phyloP scores from a whole-genome alignment of 2,888 invertebrate species.

The Ichneumoninae sp. region DNA sequence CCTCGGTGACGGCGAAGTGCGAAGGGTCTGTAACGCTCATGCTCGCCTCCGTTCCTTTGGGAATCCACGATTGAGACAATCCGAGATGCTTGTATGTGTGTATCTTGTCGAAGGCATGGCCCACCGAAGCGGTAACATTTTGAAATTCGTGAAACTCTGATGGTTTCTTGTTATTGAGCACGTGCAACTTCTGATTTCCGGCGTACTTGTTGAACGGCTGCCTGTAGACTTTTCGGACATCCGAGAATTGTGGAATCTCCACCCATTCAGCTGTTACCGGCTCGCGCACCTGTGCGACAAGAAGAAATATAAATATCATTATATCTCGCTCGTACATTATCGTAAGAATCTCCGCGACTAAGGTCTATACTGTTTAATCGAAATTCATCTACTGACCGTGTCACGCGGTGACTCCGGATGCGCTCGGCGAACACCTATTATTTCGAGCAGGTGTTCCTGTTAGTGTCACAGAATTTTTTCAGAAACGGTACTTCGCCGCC shows the following conservation, averaged over 20 bases:
- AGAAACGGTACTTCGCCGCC: slow-evolving; percentile 52
- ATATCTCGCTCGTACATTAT: slow-evolving; percentile 55
- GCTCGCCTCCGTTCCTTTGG: slow-evolving; percentile 12
- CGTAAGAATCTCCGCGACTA: not conserved
- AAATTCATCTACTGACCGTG: slow-evolving; percentile 68
- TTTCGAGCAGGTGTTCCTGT: slow-evolving; percentile 77
- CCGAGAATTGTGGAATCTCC: slow-evolving; percentile 82
- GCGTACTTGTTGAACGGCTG: not conserved
- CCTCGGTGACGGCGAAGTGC: slow-evolving; percentile 14
- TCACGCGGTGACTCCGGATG: slow-evolving; percentile 64
- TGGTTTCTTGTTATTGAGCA: not conserved
- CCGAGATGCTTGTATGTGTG: not conserved
- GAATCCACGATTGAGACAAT: slow-evolving; percentile 18
- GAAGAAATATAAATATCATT: slow-evolving; percentile 47
- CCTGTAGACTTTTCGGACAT: slow-evolving; percentile 78
- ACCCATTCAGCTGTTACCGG: slow-evolving; percentile 77
- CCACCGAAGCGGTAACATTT: not conserved
- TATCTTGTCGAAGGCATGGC: not conserved
- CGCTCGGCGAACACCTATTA: slow-evolving; percentile 75
- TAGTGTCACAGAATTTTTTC: slow-evolving; percentile 59
- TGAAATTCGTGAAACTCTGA: not conserved
- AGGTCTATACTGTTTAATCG: slow-evolving; percentile 36
- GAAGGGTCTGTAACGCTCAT: not conserved
- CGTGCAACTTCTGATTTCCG: slow-evolving; percentile 6
- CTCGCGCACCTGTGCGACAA: slow-evolving; percentile 44